Evolutionary conservation across 2,888 invertebrate species (phyloP).

Genomic region (Notodonta ziczac): DNA sequence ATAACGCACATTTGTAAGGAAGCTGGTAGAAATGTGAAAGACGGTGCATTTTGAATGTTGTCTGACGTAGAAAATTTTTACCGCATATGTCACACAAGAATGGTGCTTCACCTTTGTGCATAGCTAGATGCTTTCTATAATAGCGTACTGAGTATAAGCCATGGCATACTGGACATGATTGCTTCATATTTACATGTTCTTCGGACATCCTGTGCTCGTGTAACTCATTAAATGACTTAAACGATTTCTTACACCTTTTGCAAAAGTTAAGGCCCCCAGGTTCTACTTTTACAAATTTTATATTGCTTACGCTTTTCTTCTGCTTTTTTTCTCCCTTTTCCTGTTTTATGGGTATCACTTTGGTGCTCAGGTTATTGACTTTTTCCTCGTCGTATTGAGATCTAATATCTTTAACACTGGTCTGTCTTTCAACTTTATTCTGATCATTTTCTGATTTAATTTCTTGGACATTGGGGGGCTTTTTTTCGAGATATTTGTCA

Average conservation of each 20-base stretch:
- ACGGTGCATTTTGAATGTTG: slow-evolving; percentile 65
- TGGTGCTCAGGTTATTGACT: no score
- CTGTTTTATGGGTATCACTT: no score
- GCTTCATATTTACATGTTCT: slow-evolving; percentile 65
- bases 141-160: slow-evolving; percentile 62
- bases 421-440: slow-evolving; percentile 24
- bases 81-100: slow-evolving; percentile 77
- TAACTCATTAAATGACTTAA: slow-evolving; percentile 59
- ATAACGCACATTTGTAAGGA: slow-evolving; percentile 67
- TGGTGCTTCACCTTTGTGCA: slow-evolving; percentile 52
- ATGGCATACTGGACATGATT: slow-evolving; percentile 64
- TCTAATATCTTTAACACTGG: no score
- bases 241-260: slow-evolving; percentile 60
- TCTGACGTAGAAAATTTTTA: slow-evolving; percentile 61
- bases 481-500: slow-evolving; percentile 21
- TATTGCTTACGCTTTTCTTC: no score
- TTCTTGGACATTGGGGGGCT: background rate
- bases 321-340: no score
- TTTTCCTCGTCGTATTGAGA: no score
- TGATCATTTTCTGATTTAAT: background rate
- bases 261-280: slow-evolving; percentile 34
- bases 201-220: slow-evolving; percentile 57
- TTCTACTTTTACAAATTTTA: no score
- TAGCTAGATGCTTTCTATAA: slow-evolving; percentile 60
- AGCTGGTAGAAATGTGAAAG: slow-evolving; percentile 67